Evolutionary conservation across 2,797 vertebrate species (phyloP), one percentile per base, ranked within the genome.

Genomic region (Botia kubotai): DNA sequence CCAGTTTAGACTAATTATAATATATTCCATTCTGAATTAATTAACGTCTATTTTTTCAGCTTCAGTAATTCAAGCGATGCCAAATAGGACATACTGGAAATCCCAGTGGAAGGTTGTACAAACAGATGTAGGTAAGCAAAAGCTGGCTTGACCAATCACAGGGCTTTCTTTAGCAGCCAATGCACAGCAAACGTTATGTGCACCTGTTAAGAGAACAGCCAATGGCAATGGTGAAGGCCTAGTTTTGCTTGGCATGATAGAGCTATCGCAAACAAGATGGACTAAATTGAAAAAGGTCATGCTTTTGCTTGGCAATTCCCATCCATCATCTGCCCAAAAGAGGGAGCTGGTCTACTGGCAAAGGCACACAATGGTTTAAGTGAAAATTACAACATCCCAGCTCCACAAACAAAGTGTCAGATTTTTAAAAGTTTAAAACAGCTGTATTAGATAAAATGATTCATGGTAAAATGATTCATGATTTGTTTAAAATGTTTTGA

Each of bases 21-120:
- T 84, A 75, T 69, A 23, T 81, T 78, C 67, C 74, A 82, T 76
- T 75, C 23, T 12, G n/a, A 80, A 80, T 70, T 55, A 68, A 58
- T 4, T 65, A 70, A 72, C 72, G 50, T 46, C 62, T 50, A 79
- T 50, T 67, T 78, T 74, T 60, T 70, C 17, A 58, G 50, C 74
- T 78, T 66, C 17, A 36, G 52, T 71, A 70, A 65, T 17, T 58
- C 68, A 79, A 82, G 69, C 53, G 60, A 26, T 80, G 43, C 81
- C 78, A 82, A 72, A 80, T 80, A 77, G 50, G 73, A 82, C 48
- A 57, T 70, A 43, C 50, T 80, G 62, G 63, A 83, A 84, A 87
- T 77, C 29, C 77, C 67, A 60, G 55, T 63, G 53, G 36, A 36
- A 48, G 55, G 43, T 82, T 79, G 67, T 55, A 70, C 77, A 75